Percentiles rank a stretch among this genome's conserved stretches.
Evolutionary conservation across 2,888 invertebrate species (phyloP).

Genomic region (Brachyptera putata): DNA sequence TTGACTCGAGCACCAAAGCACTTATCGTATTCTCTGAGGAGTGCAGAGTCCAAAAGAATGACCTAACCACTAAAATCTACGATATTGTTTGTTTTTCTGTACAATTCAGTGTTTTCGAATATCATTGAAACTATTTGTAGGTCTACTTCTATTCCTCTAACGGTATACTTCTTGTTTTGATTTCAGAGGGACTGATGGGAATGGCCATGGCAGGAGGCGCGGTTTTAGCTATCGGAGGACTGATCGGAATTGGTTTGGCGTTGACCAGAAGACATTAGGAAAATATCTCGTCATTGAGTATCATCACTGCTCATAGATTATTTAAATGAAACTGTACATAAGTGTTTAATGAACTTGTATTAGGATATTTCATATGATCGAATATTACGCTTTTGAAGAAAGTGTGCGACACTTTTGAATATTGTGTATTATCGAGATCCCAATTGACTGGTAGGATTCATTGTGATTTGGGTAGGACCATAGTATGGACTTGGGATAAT

Average conservation of each 20-base stretch:
- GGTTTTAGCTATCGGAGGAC: conserved; percentile 76
- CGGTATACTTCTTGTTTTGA: background rate
- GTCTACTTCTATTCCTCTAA: no score
- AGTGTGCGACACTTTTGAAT: no score
- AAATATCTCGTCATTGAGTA: background rate
- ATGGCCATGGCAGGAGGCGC: conserved; percentile 87
- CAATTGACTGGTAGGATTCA: background rate
- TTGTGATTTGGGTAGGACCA: no score
- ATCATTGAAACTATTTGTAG: no score
- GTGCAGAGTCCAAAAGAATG: no score
- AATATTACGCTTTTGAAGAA: background rate
- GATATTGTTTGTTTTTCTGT: no score
- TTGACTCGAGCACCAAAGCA: no score
- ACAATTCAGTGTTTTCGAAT: no score
- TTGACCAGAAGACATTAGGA: conserved; percentile 53
- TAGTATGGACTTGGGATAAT: no score
- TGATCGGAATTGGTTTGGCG: conserved; percentile 80
- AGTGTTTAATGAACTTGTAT: background rate
- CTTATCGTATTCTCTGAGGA: no score
- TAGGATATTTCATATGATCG: background rate
- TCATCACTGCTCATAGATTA: background rate
- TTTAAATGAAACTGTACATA: background rate
- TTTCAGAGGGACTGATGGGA: conserved; percentile 76
- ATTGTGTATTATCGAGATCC: background rate
- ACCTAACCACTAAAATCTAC: no score